A percentile compares a stretch with the other conserved stretches of the same genome.
These are phyloP conservation scores for Gymnothorax javanicus DNA, from an alignment of 2,797 vertebrate species.

Conservation along the genomic window DNA sequence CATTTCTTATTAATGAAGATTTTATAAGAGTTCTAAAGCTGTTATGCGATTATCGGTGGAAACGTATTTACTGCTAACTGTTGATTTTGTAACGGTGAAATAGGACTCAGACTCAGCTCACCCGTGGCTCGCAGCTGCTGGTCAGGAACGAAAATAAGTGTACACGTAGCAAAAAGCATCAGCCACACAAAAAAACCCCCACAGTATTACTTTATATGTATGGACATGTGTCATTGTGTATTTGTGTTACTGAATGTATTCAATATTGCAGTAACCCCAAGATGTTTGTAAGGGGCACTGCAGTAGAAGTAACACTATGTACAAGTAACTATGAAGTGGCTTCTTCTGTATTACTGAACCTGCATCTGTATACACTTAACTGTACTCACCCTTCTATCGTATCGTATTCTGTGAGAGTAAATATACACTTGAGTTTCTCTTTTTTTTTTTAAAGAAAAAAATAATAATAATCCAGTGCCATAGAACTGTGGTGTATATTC, in stretches of 20 bases:
- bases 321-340: conserved; percentile 84
- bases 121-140: conserved; percentile 71
- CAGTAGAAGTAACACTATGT: conserved; percentile 80
- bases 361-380: conserved; percentile 90
- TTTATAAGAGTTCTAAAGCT: conserved; percentile 86
- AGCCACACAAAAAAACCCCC: conserved; percentile 61
- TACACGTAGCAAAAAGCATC: conserved; percentile 72
- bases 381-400: conserved; percentile 94
- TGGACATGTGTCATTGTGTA: conserved; percentile 86
- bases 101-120: conserved; percentile 75
- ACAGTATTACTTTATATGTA: conserved; percentile 76
- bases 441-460: conserved; percentile 21
- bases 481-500: conserved; percentile 92
- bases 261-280: conserved; percentile 79
- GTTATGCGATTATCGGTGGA: conserved; percentile 82
- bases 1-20: conserved; percentile 91
- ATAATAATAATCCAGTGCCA: conserved; percentile 80
- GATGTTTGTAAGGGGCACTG: conserved; percentile 76
- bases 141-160: conserved; percentile 60
- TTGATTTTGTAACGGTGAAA: conserved; percentile 78
- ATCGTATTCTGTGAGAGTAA: conserved; percentile 92
- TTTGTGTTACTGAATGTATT: conserved; percentile 93
- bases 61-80: conserved; percentile 80
- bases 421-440: conserved; percentile 81
- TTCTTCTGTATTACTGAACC: conserved; percentile 78